Conservation (phyloP, 2,888 invertebrate species). For the Smittia sp. region DNA sequence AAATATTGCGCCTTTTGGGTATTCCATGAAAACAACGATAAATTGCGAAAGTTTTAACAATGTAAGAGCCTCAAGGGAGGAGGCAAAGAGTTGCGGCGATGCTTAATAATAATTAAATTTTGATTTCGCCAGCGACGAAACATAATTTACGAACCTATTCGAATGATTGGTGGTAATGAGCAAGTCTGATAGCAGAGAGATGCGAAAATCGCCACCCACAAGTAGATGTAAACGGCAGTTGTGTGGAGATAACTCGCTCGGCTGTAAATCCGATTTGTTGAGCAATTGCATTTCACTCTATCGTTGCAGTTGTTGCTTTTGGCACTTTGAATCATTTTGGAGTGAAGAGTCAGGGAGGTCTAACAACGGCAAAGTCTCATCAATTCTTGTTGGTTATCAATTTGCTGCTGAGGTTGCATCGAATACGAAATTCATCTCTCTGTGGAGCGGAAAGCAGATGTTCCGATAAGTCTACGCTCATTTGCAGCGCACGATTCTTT, state of each 20-base stretch:
- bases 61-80: constrained; percentile 29
- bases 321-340: constrained; percentile 34
- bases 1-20: constrained; percentile 82
- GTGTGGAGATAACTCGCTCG: background rate
- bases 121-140: background rate
- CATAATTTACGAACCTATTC: constrained; percentile 58
- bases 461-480: background rate
- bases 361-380: background rate
- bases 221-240: constrained; percentile 16
- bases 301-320: constrained; percentile 8
- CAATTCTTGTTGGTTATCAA: background rate
- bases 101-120: background rate
- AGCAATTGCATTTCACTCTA: constrained; percentile 31
- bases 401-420: background rate
- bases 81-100: background rate
- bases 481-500: background rate
- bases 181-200: constrained; percentile 9
- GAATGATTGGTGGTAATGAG: constrained; percentile 61
- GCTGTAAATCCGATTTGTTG: constrained; percentile 16
- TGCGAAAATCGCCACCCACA: constrained; percentile 34
- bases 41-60: constrained; percentile 32
- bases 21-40: background rate
- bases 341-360: background rate
- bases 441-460: background rate
- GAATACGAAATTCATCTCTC: background rate